Conservation (phyloP, 2,113 vertebrate species). For the Natator depressus region DNA sequence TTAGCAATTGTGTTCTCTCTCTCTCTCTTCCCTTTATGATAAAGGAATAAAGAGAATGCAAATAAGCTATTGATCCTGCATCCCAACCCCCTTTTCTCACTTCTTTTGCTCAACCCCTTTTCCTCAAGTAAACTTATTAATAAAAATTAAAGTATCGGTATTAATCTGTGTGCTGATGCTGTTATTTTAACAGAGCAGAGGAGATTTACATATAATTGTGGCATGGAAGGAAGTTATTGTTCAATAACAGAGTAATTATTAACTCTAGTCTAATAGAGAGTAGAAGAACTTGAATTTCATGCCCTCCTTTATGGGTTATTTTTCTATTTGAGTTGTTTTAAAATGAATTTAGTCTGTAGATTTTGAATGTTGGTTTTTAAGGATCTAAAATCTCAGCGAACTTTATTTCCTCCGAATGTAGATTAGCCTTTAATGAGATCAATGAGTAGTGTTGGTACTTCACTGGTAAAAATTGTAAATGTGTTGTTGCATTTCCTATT, state of each 20-base stretch:
- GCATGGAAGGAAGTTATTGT: not conserved
- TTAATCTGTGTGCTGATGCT: not conserved
- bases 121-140: not conserved
- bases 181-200: not conserved
- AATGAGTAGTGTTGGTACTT: constrained; percentile 58
- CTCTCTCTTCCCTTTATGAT: fast-evolving
- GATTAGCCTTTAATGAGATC: constrained; percentile 75
- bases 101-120: not conserved
- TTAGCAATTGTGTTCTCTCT: not conserved
- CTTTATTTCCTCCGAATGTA: constrained; percentile 70
- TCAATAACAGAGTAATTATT: fast-evolving
- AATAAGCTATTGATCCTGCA: not conserved
- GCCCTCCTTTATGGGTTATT: not conserved
- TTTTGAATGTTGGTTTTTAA: constrained; percentile 42
- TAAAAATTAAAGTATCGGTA: not conserved
- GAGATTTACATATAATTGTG: not conserved
- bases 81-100: not conserved
- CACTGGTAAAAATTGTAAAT: constrained; percentile 65
- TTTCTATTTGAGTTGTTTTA: not conserved
- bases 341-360: constrained; percentile 8
- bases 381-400: constrained; percentile 48
- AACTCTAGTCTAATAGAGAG: not conserved
- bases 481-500: constrained; percentile 67
- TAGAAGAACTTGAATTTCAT: not conserved
- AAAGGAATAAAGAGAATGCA: not conserved